These are phyloP conservation scores for Carpatolechia fugitivella DNA, from an alignment of 2,888 invertebrate genomes.

Conservation along the genomic window DNA sequence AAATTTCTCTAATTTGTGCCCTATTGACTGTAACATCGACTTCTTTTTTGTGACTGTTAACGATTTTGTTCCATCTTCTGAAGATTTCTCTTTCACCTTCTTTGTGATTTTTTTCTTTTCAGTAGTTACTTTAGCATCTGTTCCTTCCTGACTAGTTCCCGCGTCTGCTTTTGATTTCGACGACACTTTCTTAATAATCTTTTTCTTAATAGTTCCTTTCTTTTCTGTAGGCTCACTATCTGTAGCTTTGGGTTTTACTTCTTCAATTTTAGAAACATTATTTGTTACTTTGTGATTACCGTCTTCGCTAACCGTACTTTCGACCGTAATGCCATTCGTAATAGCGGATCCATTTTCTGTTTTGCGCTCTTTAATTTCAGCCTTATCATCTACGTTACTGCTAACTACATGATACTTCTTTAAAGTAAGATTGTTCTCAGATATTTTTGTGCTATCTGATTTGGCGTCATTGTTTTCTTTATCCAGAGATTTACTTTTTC, in stretches of 20 bases:
- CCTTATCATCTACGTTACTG: slow-evolving; percentile 34
- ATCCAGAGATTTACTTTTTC: slow-evolving; percentile 32
- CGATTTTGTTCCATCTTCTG: slow-evolving; percentile 51
- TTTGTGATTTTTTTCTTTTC: slow-evolving; percentile 70
- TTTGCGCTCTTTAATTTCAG: slow-evolving; percentile 38
- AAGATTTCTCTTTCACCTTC: slow-evolving; percentile 61
- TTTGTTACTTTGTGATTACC: slow-evolving; percentile 44
- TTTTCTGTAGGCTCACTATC: slow-evolving; percentile 55
- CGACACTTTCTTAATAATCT: slow-evolving; percentile 67
- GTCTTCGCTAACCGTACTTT: slow-evolving; percentile 40
- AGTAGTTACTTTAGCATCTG: slow-evolving; percentile 45
- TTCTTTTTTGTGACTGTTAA: slow-evolving; percentile 77
- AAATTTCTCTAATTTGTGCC: slow-evolving; percentile 87
- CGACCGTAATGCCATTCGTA: slow-evolving; percentile 42
- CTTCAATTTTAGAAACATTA: slow-evolving; percentile 45
- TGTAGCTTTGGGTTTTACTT: slow-evolving; percentile 37
- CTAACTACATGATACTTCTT: slow-evolving; percentile 62
- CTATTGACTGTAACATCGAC: slow-evolving; percentile 85
- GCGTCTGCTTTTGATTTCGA: slow-evolving; percentile 69
- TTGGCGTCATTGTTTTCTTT: slow-evolving; percentile 27
- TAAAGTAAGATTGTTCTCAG: slow-evolving; percentile 43
- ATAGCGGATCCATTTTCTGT: slow-evolving; percentile 41
- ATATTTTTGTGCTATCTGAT: slow-evolving; percentile 28
- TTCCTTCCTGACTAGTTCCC: slow-evolving; percentile 43
- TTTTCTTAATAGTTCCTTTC: slow-evolving; percentile 68